A percentile compares a stretch with the other conserved stretches of the same genome.
Evolutionary conservation across 2,888 invertebrate genomes (phyloP).

Genomic region (Zonitis immaculata): DNA sequence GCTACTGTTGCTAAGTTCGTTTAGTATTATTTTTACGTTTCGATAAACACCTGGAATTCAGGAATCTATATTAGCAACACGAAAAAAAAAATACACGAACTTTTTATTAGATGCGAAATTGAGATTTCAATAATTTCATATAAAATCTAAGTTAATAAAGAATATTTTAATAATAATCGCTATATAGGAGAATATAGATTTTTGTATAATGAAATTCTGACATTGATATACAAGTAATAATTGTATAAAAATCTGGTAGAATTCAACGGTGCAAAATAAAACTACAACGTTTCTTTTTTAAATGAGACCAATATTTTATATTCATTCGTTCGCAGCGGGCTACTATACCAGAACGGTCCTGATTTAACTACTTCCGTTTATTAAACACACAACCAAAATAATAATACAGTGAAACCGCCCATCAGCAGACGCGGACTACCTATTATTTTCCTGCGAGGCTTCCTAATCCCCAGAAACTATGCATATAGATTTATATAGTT

Average conservation of each 20-base stretch:
- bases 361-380: conserved; percentile 26
- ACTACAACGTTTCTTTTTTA: conserved; percentile 24
- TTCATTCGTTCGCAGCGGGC: conserved; percentile 23
- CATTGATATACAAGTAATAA: conserved; percentile 34
- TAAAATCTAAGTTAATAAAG: conserved; percentile 30
- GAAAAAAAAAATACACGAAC: conserved; percentile 1
- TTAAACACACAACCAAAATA: too few relatives aligned
- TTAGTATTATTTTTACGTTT: background rate
- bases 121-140: conserved; percentile 31
- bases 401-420: too few relatives aligned
- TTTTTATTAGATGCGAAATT: conserved; percentile 26
- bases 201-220: conserved; percentile 31
- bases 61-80: background rate
- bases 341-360: conserved; percentile 15
- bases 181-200: conserved; percentile 33
- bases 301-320: conserved; percentile 25
- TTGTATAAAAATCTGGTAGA: too few relatives aligned
- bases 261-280: conserved; percentile 29
- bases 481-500: too few relatives aligned
- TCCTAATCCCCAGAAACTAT: too few relatives aligned
- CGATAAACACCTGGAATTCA: background rate
- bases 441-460: too few relatives aligned
- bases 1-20: too few relatives aligned
- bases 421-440: too few relatives aligned
- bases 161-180: conserved; percentile 30